These are phyloP conservation scores for Diaperis boleti DNA, from an alignment of 2,888 invertebrate species.

Conservation along the genomic window DNA sequence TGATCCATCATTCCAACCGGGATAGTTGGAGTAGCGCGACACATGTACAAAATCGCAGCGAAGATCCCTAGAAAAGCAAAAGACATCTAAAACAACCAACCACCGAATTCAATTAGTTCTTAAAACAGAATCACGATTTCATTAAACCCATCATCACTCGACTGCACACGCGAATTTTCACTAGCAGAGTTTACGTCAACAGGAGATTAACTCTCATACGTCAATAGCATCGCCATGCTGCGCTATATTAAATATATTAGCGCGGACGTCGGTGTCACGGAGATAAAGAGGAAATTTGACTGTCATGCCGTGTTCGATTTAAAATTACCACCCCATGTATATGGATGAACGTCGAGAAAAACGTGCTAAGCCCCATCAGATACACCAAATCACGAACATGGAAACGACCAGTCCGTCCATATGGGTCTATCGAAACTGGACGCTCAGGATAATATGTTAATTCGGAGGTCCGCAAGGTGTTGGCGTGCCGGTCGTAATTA, in stretches of 20 bases:
- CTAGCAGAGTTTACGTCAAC: slow-evolving; percentile 19
- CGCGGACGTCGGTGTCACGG: slow-evolving; percentile 45
- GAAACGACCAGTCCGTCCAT: neutral
- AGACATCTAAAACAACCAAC: too few relatives aligned
- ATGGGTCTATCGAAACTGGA: neutral
- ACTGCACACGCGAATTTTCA: neutral
- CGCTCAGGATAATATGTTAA: slow-evolving; percentile 1
- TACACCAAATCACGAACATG: slow-evolving; percentile 2
- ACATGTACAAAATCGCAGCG: too few relatives aligned
- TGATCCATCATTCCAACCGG: too few relatives aligned
- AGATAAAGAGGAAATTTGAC: slow-evolving; percentile 54
- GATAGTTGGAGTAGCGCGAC: too few relatives aligned
- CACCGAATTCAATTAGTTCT: too few relatives aligned
- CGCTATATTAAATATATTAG: slow-evolving; percentile 48
- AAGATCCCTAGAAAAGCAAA: too few relatives aligned
- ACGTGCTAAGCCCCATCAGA: slow-evolving; percentile 21
- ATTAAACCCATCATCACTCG: neutral
- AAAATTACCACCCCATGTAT: slow-evolving; percentile 48
- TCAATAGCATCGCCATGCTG: slow-evolving; percentile 40
- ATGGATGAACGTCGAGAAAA: slow-evolving; percentile 39
- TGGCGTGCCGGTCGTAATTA: slow-evolving; percentile 19
- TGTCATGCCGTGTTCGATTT: slow-evolving; percentile 52
- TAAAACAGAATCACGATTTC: too few relatives aligned
- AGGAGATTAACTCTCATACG: slow-evolving; percentile 43
- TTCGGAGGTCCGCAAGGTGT: slow-evolving; percentile 7